phyloP scores from a whole-genome alignment of 2,113 vertebrate genomes.

The Menura novaehollandiae region DNA sequence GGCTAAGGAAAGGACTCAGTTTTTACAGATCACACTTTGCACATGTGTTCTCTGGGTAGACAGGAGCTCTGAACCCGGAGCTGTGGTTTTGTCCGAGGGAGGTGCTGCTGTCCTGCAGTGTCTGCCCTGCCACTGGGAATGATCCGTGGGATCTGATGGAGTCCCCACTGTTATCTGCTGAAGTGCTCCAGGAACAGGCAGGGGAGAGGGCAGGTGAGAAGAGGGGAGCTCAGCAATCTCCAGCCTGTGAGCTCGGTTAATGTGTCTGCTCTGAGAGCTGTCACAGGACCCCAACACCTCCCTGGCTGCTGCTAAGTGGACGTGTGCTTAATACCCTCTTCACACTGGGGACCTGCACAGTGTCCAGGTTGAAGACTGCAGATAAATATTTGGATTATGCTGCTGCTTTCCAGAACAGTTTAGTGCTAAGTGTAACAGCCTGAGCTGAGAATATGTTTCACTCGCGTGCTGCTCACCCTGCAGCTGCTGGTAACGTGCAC shows the following conservation, averaged over 20 bases:
- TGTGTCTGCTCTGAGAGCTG: neutral
- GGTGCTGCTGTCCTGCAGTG: neutral
- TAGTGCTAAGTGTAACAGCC: neutral
- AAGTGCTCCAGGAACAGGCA: neutral
- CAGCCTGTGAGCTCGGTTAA: neutral
- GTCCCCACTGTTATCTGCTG: neutral
- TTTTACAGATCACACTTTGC: neutral
- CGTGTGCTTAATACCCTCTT: neutral
- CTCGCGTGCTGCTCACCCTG: neutral
- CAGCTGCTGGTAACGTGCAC: fast-evolving
- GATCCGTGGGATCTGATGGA: neutral
- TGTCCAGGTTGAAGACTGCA: neutral
- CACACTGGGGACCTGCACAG: neutral
- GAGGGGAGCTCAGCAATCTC: neutral
- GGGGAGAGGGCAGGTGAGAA: neutral
- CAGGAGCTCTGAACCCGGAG: neutral
- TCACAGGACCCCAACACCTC: neutral
- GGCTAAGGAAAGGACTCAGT: neutral
- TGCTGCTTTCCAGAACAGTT: neutral
- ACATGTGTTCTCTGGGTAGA: neutral
- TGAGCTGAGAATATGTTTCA: fast-evolving
- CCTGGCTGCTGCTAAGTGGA: neutral
- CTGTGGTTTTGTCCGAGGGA: neutral
- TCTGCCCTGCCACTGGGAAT: neutral
- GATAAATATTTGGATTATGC: neutral